Base-by-base conservation (phyloP, 2,888 invertebrate species). In the Crocallis elinguaria region DNA sequence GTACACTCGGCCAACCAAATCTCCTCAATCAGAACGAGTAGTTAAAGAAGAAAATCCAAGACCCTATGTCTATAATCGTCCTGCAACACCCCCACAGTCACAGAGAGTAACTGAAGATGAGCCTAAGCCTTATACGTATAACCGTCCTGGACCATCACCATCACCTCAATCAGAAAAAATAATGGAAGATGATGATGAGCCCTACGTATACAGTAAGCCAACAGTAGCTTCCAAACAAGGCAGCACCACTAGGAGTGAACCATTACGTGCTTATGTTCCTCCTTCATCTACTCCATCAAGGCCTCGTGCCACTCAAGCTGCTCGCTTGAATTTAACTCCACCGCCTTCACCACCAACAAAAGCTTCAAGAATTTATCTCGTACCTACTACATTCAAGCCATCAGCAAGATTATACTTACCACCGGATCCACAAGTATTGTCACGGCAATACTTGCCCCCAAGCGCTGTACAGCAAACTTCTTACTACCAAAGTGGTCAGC, bases 351-450 rank as follows among this genome's bases (percentile, higher is more conserved):
- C 70, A 17, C 75, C 88, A 9, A 83, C 83, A 17, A 73, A 73
- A 60, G 57, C 81, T 29, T 77, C 86, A 1, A 71, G 69, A 32
- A 45, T 82, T 11, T 81, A 86, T 60, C 57, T 88, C 32, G 63
- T 76, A 17, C 85, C 89, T 9, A 79, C 86, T 1, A 85, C 87
- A 13, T 84, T 80, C 46, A 84, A 81, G 57, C 79, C 87, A 45
- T 59, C 73, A 9, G 74, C 77, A 16, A 73, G 77, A 13, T 63
- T 82, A 11, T 88, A 88, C 57, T 59, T 89, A 29, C 84, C 87
- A 21, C 85, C 88, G 12, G 68, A 61, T 13, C 63, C 72, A 42
- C 58, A 69, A 29, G 45, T 67, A 12, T 53, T 80, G 19, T 75
- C 82, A 12, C 71, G 82, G 29, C 80, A 86, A 53, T 86, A 87